A percentile compares a stretch with the other conserved stretches of the same genome.
These are phyloP conservation scores for Sebastes matsubarae DNA, from an alignment of 2,797 vertebrate species.

Conservation along the genomic window DNA sequence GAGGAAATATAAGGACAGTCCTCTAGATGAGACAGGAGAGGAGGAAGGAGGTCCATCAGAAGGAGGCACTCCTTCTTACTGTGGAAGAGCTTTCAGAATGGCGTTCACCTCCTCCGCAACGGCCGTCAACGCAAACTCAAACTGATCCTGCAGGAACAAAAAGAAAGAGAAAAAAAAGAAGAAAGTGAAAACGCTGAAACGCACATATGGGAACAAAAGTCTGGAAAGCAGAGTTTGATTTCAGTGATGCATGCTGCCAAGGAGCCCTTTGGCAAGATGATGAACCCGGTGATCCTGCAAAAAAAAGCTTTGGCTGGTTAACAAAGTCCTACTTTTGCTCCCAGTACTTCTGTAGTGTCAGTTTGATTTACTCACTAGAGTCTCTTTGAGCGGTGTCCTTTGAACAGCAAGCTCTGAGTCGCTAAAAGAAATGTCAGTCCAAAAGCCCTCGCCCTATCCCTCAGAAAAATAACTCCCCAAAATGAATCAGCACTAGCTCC, in stretches of 20 bases:
- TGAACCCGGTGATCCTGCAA: neutral
- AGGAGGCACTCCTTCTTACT: slow-evolving; percentile 78
- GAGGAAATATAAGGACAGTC: neutral
- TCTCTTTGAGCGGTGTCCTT: neutral
- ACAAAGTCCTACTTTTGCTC: neutral
- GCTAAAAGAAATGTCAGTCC: neutral
- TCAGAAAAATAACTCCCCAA: too few species aligned
- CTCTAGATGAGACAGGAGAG: neutral
- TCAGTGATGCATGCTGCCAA: neutral
- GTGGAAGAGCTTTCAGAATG: slow-evolving; percentile 93
- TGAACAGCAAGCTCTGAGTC: neutral
- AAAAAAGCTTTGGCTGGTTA: neutral
- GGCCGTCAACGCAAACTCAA: slow-evolving; percentile 95
- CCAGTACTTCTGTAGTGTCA: neutral
- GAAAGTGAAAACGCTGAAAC: neutral
- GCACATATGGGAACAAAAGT: neutral
- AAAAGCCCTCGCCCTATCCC: neutral
- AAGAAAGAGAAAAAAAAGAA: neutral
- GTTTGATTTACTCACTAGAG: neutral
- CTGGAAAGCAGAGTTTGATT: neutral
- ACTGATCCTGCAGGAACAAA: slow-evolving; percentile 88
- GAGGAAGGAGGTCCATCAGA: neutral
- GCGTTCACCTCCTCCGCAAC: slow-evolving; percentile 98
- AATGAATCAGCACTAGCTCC: too few species aligned
- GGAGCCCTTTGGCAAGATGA: neutral